A percentile compares a stretch with the other conserved stretches of the same genome.
phyloP scores from a whole-genome alignment of 2,113 vertebrate species.

The Pelusios castaneus region DNA sequence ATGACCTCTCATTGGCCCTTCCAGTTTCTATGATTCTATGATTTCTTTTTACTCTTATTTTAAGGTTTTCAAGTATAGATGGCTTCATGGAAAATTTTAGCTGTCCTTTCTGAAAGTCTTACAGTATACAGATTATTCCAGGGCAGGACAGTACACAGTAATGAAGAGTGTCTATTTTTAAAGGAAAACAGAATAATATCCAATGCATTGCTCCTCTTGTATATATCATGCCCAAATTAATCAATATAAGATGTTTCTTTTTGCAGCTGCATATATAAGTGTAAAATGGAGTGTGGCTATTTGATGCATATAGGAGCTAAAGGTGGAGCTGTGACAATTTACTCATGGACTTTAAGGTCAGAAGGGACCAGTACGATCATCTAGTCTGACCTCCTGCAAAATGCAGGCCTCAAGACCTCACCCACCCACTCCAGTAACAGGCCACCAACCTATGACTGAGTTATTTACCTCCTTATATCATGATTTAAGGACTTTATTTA shows the following conservation, averaged over 20 bases:
- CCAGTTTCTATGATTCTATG: too few relatives aligned
- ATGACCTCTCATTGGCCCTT: too few relatives aligned
- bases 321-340: not conserved
- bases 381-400: too few relatives aligned
- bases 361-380: too few relatives aligned
- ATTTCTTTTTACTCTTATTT: not conserved
- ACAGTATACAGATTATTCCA: rapidly evolving
- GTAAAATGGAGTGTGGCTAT: not conserved
- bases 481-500: too few relatives aligned
- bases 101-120: not conserved
- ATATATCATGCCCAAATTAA: not conserved
- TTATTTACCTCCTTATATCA: too few relatives aligned
- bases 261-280: not conserved
- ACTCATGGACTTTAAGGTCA: too few relatives aligned
- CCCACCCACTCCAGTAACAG: too few relatives aligned
- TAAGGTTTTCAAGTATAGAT: not conserved
- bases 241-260: not conserved
- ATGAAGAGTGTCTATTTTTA: not conserved
- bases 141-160: not conserved
- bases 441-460: too few relatives aligned
- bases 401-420: too few relatives aligned
- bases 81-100: not conserved
- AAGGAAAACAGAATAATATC: not conserved
- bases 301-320: not conserved
- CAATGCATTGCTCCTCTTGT: not conserved